phyloP scores from a whole-genome alignment of 2,113 vertebrate genomes.

The Eptesicus fuscus region DNA sequence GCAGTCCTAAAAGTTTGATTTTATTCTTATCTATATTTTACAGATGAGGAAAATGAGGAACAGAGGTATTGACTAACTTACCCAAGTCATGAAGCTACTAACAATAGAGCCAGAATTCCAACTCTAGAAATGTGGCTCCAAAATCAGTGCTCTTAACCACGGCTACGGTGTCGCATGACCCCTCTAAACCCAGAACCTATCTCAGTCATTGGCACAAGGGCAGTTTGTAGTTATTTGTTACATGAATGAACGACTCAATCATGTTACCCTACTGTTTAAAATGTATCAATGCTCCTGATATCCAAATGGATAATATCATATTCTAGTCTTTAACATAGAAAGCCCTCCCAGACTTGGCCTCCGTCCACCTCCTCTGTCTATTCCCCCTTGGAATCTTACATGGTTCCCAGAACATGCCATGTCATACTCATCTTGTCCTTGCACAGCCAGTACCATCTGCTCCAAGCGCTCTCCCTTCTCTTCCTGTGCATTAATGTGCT shows the following conservation, averaged over 20 bases:
- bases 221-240: background rate
- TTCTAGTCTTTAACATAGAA: background rate
- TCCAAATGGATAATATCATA: background rate
- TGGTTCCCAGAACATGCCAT: background rate
- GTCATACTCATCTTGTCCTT: background rate
- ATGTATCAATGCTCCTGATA: background rate
- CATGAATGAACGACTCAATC: background rate
- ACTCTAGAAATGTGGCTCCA: background rate
- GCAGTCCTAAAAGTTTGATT: background rate
- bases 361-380: background rate
- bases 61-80: background rate
- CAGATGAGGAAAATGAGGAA: background rate
- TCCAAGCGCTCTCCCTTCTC: background rate
- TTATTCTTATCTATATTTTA: background rate
- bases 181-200: background rate
- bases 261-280: background rate
- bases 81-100: background rate
- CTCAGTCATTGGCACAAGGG: background rate
- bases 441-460: background rate
- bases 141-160: background rate
- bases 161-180: no score
- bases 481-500: background rate
- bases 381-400: background rate
- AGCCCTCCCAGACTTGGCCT: background rate
- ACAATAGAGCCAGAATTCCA: background rate